Base-by-base conservation (phyloP, 2,797 vertebrate genomes). In the Antrozous pallidus region DNA sequence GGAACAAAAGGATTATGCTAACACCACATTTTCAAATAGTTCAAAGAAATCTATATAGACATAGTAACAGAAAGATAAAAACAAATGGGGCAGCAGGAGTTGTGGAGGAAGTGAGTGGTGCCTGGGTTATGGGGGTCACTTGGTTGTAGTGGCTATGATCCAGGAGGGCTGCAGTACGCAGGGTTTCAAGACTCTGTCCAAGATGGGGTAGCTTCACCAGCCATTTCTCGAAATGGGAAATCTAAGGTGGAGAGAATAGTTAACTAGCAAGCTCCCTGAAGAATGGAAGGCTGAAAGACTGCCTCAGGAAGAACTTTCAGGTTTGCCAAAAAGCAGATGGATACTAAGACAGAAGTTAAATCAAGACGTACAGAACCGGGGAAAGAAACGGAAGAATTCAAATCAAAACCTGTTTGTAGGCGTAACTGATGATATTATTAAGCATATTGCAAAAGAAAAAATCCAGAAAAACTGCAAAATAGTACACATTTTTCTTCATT, bases 221-320 rank as follows among this genome's bases (percentile, higher is more conserved):
- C 70, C 40, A 73, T 14, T 73, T 42, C 70, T 45, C 13, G 26
- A 31, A 73, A 26, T 45, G 70, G 40, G 40, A 45, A 73, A 45
- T 73, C 26, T 73, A 42, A 73, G 40, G 38, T 24, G 16, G 69
- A 28, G 40, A 28, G 40, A 16, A 42, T 8, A 42, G 24, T 17
- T 42, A 26, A 42, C 69, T 71, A 71, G 38, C 69, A 71, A 40
- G 40, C 70, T 31, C 26, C 26, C 13, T 73, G 26, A 45, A 31
- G 26, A 73, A 26, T 73, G 70, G 40, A 73, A 73, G 69, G 99
- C 97, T 99, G 98, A 99, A 99, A 98, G 98, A 0, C 96, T 99
- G 85, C 98, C 99, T 47, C 99, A 99, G 98, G 99, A 99, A 96
- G 99, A 99, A 96, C 99, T 99, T 73, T 99, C 97, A 99, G 99